Evolutionary conservation across 2,797 vertebrate species (phyloP).

Genomic region (Menidia menidia): DNA sequence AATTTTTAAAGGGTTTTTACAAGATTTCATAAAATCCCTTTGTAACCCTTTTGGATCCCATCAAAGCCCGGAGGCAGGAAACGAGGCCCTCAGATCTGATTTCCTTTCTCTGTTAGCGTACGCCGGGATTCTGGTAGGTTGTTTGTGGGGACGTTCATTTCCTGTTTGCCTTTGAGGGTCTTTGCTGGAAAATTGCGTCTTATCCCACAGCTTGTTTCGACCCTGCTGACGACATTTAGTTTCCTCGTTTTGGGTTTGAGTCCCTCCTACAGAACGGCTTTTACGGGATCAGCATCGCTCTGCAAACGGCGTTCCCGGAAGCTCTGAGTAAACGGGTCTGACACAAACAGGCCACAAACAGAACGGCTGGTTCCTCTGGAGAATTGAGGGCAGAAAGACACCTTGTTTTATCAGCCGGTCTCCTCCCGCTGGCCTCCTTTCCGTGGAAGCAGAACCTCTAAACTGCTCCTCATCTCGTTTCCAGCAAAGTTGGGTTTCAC

Average conservation of each 20-base stretch:
- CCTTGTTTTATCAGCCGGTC: conserved; percentile 3
- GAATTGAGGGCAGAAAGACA: conserved; percentile 34
- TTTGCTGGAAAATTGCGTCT: neutral
- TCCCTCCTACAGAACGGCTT: conserved; percentile 32
- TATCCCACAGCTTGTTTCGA: neutral
- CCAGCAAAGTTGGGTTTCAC: conserved; percentile 2
- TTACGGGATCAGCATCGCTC: conserved; percentile 59
- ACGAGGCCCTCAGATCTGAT: conserved; percentile 49
- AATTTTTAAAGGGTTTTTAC: conserved; percentile 54
- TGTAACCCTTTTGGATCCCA: conserved; percentile 55
- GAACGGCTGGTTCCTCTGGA: conserved; percentile 52
- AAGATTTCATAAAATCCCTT: conserved; percentile 61
- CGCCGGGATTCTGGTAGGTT: conserved; percentile 39
- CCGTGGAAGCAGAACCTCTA: neutral
- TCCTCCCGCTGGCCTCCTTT: conserved; percentile 1
- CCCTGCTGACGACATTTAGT: conserved; percentile 1
- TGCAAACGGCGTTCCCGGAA: conserved; percentile 54
- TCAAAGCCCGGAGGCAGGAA: conserved; percentile 72
- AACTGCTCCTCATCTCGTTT: conserved; percentile 5
- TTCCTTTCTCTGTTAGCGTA: conserved; percentile 46
- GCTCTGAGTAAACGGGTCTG: conserved; percentile 66
- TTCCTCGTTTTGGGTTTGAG: conserved; percentile 22
- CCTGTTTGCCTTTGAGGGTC: conserved; percentile 39
- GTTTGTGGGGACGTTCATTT: conserved; percentile 57
- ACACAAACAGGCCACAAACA: conserved; percentile 61